phyloP scores from a whole-genome alignment of 2,113 vertebrate genomes.

The Nibea coibor region DNA sequence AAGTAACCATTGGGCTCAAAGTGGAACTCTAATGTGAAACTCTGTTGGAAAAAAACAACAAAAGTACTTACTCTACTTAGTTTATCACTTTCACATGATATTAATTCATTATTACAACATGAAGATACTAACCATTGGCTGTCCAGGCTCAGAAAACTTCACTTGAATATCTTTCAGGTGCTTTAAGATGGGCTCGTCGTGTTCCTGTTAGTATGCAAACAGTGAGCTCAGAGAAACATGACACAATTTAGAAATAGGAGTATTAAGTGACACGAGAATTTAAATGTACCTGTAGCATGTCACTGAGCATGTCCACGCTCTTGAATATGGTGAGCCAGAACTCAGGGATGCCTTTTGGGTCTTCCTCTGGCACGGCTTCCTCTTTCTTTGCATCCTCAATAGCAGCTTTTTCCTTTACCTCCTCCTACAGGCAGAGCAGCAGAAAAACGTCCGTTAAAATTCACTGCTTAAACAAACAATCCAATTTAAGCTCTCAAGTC shows the following conservation, averaged over 20 bases:
- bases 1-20: slow-evolving; percentile 97
- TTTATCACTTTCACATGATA: background rate
- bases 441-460: slow-evolving; percentile 10
- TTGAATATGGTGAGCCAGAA: slow-evolving; percentile 99
- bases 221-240: background rate
- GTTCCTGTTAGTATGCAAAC: slow-evolving; percentile 84
- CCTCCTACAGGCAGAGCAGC: slow-evolving; percentile 81
- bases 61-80: fast-evolving
- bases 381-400: slow-evolving; percentile 90
- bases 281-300: slow-evolving; percentile 91
- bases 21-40: slow-evolving; percentile 97
- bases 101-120: background rate
- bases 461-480: background rate
- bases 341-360: slow-evolving; percentile 93
- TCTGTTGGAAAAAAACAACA: slow-evolving; percentile 76
- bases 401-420: slow-evolving; percentile 90
- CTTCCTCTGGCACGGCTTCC: slow-evolving; percentile 82
- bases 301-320: slow-evolving; percentile 97
- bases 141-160: slow-evolving; percentile 94
- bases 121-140: slow-evolving; percentile 93
- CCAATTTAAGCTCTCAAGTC: background rate
- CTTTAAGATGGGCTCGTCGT: slow-evolving; percentile 97
- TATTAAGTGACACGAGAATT: background rate
- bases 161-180: slow-evolving; percentile 97
- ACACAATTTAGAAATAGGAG: background rate